Evolutionary conservation across 2,888 invertebrate species (phyloP).

Genomic region (Helicoverpa assulta): DNA sequence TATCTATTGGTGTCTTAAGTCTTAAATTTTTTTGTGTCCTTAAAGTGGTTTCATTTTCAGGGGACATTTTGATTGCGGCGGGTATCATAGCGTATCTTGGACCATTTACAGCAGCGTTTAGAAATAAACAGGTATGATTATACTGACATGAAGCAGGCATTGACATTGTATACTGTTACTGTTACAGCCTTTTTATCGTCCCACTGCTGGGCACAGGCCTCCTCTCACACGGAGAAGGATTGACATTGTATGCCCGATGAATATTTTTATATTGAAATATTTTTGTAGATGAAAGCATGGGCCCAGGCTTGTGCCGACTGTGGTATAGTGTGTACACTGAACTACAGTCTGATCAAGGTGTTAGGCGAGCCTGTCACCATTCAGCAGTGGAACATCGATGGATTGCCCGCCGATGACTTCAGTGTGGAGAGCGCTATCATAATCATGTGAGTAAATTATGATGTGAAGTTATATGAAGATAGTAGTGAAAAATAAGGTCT

Average conservation of each 20-base stretch:
- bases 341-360: constrained; percentile 94
- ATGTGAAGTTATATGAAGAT: too few species aligned
- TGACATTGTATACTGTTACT: too few species aligned
- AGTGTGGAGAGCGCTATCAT: constrained; percentile 98
- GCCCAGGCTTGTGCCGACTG: constrained; percentile 92
- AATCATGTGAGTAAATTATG: constrained; percentile 90
- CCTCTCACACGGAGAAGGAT: too few species aligned
- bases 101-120: constrained; percentile 94
- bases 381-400: constrained; percentile 97
- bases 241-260: too few species aligned
- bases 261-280: not conserved
- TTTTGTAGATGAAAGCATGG: constrained; percentile 92
- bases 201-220: too few species aligned
- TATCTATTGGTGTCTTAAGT: not conserved
- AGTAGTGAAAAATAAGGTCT: too few species aligned
- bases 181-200: too few species aligned
- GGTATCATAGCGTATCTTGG: constrained; percentile 98
- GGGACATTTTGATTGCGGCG: constrained; percentile 97
- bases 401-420: constrained; percentile 96
- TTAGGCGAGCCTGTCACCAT: constrained; percentile 97
- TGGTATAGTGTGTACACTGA: constrained; percentile 93
- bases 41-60: constrained; percentile 75
- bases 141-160: too few species aligned
- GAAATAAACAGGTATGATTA: constrained; percentile 86
- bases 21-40: too few species aligned